Evolutionary conservation across 1,140 invertebrate species (phyloP), one percentile per base, ranked within the genome.

Genomic region (Muscidifurax raptorellus): DNA sequence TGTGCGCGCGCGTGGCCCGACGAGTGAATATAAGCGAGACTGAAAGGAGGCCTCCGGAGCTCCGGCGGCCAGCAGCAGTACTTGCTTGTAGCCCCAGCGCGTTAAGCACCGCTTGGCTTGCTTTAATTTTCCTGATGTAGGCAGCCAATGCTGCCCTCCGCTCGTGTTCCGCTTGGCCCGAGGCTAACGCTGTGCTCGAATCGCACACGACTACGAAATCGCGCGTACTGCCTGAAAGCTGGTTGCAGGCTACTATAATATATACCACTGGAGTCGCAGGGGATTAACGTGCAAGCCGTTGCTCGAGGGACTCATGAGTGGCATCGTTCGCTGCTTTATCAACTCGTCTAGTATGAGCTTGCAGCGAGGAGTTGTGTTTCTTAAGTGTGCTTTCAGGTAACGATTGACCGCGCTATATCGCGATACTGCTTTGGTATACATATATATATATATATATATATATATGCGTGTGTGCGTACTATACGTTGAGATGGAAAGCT

Each of bases 81-180:
- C 86, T 75, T 86, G 90, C 89, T 88, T 91, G 90, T 92, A 91
- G 92, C 91, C 90, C 90, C 90, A 92, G 89, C 92, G 91, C 90
- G 92, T 93, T 93, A 92, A 92, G 89, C 92, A 92, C 89, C 91
- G 92, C 92, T 92, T 92, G 91, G 91, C 91, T 93, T 92, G 92
- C 89, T 93, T 93, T 92, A 93, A 93, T 93, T 93, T 93, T 93
- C 92, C 90, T 92, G 92, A 92, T 92, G 92, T 93, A 93, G 91
- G 91, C 91, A 91, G 90, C 88, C 90, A 86, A 90, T 91, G 91
- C 89, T 90, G 87, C 88, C 82, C 84, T 47, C 13, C 88, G 88
- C 88, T 88, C 88, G 87, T 88, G 89, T 89, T 89, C 88, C 87
- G 52, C 89, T 69, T 69, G 25, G 25, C 25, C 28, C 66, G 66